Base-by-base conservation (phyloP, 2,797 vertebrate species). In the Diceros bicornis region DNA sequence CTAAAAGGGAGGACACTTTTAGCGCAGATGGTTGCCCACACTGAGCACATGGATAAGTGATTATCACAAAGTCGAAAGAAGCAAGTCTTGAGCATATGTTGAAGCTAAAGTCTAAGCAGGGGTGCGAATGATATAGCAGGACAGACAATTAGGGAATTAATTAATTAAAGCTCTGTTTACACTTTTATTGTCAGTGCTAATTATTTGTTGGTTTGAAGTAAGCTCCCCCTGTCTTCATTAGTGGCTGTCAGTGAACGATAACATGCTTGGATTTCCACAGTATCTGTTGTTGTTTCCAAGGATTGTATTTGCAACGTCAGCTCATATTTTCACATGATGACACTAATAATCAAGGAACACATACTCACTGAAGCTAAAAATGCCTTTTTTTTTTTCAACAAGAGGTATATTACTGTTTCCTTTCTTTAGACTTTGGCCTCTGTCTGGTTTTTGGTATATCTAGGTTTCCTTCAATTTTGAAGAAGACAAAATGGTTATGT, bases 201-300 rank as follows among this genome's bases (percentile, higher is more conserved):
- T 95, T 93, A 96, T 96, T 93, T 93, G 68, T 92, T 93, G 52
- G 44, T 96, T 96, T 85, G 52, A 97, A 92, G 82, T 89, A 89
- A 96, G 81, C 34, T 95, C 59, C 77, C 37, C 37, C 20, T 50
- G 18, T 89, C 94, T 96, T 96, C 74, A 88, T 77, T 94, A 90
- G 47, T 57, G 41, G 52, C 62, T 88, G 77, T 96, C 81, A 81
- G 74, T 72, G 72, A 97, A 82, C 79, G 74, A 88, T 41, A 91
- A 72, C 41, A 37, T 59, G 55, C 57, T n/a, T 20, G 27, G 41
- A 82, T 92, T 85, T 96, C 41, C 17, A 91, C 50, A 81, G 37
- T 69, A 90, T 50, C 37, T 9, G 47, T 64, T 75, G 27, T 62
- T 79, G 20, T 72, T 96, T 75, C 77, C 32, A 79, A 92, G 23